Conservation (phyloP, 2,888 invertebrate genomes). For the Colostygia pectinataria region DNA sequence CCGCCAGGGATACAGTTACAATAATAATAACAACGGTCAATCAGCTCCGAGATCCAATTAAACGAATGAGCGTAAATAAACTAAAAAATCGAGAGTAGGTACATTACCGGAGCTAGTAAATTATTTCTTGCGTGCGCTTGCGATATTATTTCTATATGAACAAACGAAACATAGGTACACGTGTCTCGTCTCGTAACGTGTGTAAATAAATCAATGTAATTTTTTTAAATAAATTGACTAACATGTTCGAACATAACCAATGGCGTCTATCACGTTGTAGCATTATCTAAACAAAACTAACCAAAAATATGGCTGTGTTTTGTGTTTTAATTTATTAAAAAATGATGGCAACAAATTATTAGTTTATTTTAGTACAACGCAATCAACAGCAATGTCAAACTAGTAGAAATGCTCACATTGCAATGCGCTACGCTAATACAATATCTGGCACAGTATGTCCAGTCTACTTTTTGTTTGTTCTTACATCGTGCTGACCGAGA, state of each 20-base stretch:
- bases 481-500: constrained; percentile 16
- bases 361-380: no score
- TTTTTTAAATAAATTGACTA: no score
- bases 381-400: no score
- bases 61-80: constrained; percentile 24
- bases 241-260: no score
- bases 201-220: no score
- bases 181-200: no score
- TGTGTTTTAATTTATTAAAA: no score
- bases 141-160: constrained; percentile 25
- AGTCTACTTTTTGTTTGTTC: constrained; percentile 6
- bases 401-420: not conserved
- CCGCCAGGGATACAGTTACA: constrained; percentile 14
- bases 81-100: constrained; percentile 34
- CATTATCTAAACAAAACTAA: no score
- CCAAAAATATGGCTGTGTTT: no score
- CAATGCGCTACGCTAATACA: no score
- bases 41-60: constrained; percentile 25
- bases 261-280: no score
- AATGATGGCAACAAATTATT: no score
- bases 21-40: constrained; percentile 6
- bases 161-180: constrained; percentile 1
- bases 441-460: not conserved
- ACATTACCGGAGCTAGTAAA: constrained; percentile 33
- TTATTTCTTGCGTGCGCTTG: constrained; percentile 26